Evolutionary conservation across 2,888 invertebrate genomes (phyloP).

Genomic region (Arrhopalites spinosus): DNA sequence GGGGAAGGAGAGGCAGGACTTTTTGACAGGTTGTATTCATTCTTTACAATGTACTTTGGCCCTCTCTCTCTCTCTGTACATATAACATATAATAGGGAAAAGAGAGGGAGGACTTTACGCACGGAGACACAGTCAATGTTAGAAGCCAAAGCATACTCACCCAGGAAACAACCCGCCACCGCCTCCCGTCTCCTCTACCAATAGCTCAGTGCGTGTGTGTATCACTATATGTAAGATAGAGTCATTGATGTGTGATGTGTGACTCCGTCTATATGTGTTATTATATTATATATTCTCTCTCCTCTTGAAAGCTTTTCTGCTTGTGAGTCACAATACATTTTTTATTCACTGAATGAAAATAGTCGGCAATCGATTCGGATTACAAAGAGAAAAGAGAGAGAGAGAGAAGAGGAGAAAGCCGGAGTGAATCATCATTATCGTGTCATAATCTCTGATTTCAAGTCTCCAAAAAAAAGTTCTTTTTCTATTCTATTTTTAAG

Average conservation of each 20-base stretch:
- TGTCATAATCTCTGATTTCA: conserved; percentile 51
- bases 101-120: background rate
- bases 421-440: conserved; percentile 57
- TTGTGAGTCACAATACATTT: conserved; percentile 30
- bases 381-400: conserved; percentile 43
- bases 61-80: too few relatives aligned
- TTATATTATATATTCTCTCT: background rate
- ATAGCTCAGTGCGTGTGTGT: too few relatives aligned
- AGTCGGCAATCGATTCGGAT: conserved; percentile 53
- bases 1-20: conserved; percentile 24
- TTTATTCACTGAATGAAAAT: conserved; percentile 41
- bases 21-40: conserved; percentile 29
- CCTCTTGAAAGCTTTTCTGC: background rate
- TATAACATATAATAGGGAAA: background rate
- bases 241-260: background rate
- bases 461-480: too few relatives aligned
- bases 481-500: too few relatives aligned
- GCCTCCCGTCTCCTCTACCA: background rate
- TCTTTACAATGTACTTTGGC: background rate
- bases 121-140: background rate
- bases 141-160: background rate
- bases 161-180: conserved; percentile 13
- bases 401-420: too few relatives aligned
- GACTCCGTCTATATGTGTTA: background rate
- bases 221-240: too few relatives aligned